Percentiles rank a stretch among this genome's conserved stretches.
Conservation (phyloP, 2,888 invertebrate genomes). For the Petrolisthes cinctipes region DNA sequence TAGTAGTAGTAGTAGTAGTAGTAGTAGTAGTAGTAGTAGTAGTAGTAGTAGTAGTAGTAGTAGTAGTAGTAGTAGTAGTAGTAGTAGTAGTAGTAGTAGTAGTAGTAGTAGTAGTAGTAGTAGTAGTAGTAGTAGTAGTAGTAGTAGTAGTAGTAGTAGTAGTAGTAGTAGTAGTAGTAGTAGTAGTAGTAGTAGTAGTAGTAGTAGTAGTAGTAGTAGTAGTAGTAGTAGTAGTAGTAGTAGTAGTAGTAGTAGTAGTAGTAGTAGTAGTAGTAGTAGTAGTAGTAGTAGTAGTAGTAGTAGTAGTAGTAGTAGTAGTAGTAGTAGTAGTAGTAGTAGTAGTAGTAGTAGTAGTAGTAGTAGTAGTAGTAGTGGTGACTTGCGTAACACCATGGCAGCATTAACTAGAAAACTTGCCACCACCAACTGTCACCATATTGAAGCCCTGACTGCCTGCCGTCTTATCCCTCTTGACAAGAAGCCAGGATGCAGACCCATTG, state of each 20-base stretch:
- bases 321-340: constrained; percentile 5
- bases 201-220: constrained; percentile 13
- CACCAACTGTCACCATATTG: too few relatives aligned
- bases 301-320: constrained; percentile 12
- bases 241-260: constrained; percentile 11
- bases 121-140: constrained; percentile 24
- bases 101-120: constrained; percentile 22
- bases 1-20: constrained; percentile 22
- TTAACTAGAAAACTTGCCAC: not conserved
- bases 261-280: constrained; percentile 3
- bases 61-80: constrained; percentile 26
- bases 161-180: constrained; percentile 19
- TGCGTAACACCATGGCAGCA: too few relatives aligned
- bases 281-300: constrained; percentile 8
- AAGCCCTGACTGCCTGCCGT: too few relatives aligned
- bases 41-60: constrained; percentile 24
- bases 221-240: not conserved
- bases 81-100: constrained; percentile 22
- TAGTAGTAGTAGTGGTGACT: not conserved
- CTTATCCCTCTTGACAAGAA: too few relatives aligned
- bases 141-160: constrained; percentile 3
- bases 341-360: not conserved
- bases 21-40: constrained; percentile 24
- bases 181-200: constrained; percentile 4
- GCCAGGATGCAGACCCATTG: too few relatives aligned